Conservation (phyloP, 2,797 vertebrate genomes). For the Microctenopoma lineatum region DNA sequence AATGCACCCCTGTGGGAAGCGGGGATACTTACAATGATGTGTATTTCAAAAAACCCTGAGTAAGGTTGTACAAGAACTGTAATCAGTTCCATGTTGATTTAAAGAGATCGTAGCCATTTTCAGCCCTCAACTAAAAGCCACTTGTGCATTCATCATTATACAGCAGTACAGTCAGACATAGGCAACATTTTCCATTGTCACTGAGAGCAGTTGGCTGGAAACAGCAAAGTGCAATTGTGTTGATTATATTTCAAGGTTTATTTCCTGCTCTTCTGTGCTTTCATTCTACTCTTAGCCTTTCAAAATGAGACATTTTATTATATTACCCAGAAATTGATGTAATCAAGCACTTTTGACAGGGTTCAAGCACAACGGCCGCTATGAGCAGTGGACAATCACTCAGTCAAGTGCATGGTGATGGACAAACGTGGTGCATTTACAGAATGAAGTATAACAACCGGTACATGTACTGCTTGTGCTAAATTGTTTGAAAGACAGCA, state of each 20-base stretch:
- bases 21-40: conserved; percentile 56
- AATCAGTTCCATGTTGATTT: conserved; percentile 61
- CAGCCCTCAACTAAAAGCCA: conserved; percentile 30
- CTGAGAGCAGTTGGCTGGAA: conserved; percentile 13
- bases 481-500: not conserved
- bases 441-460: not conserved
- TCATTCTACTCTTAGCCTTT: conserved; percentile 16
- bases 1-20: conserved; percentile 64
- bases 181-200: conserved; percentile 12
- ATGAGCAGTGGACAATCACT: conserved; percentile 17
- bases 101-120: conserved; percentile 33
- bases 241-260: conserved; percentile 46
- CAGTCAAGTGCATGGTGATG: conserved; percentile 15
- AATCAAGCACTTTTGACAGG: conserved; percentile 24
- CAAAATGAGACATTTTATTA: conserved; percentile 34
- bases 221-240: conserved; percentile 25
- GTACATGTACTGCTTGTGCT: not conserved
- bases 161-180: conserved; percentile 1
- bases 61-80: conserved; percentile 53
- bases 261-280: conserved; percentile 21
- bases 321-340: conserved; percentile 34
- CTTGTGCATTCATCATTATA: conserved; percentile 24
- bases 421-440: conserved; percentile 24
- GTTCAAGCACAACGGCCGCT: conserved; percentile 29
- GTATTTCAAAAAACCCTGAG: conserved; percentile 59